These are phyloP conservation scores for Temnothorax ravouxi DNA, from an alignment of 2,888 invertebrate genomes.

Conservation along the genomic window DNA sequence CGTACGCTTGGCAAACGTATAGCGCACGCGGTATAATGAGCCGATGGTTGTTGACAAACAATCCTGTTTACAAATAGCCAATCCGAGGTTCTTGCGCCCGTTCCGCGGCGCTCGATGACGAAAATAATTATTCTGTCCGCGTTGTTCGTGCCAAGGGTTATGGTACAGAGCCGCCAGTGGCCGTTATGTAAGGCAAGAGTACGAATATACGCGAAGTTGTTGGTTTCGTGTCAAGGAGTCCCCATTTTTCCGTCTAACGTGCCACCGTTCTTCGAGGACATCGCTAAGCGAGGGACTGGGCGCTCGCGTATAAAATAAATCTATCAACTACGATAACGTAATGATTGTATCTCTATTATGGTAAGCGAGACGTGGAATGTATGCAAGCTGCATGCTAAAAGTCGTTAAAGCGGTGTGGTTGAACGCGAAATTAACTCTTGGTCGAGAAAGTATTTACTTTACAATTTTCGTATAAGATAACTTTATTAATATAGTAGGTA, in stretches of 20 bases:
- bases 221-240: conserved; percentile 61
- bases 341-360: conserved; percentile 38
- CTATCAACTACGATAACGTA: conserved; percentile 40
- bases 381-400: not conserved
- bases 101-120: conserved; percentile 64
- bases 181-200: conserved; percentile 47
- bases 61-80: conserved; percentile 74
- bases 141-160: conserved; percentile 68
- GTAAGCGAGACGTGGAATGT: conserved; percentile 1
- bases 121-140: conserved; percentile 70
- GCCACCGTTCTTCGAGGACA: conserved; percentile 44
- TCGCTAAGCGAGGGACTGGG: conserved; percentile 41
- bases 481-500: not conserved
- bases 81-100: conserved; percentile 55
- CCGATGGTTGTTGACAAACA: conserved; percentile 74
- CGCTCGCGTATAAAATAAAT: conserved; percentile 52
- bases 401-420: not conserved
- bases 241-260: conserved; percentile 34
- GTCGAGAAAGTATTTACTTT: not conserved
- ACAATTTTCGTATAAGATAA: not conserved
- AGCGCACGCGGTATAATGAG: conserved; percentile 64
- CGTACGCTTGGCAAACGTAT: conserved; percentile 70
- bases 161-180: conserved; percentile 18
- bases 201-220: conserved; percentile 31
- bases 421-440: not conserved